phyloP scores from a whole-genome alignment of 2,888 invertebrate species.

The Epirrhoe tristata region DNA sequence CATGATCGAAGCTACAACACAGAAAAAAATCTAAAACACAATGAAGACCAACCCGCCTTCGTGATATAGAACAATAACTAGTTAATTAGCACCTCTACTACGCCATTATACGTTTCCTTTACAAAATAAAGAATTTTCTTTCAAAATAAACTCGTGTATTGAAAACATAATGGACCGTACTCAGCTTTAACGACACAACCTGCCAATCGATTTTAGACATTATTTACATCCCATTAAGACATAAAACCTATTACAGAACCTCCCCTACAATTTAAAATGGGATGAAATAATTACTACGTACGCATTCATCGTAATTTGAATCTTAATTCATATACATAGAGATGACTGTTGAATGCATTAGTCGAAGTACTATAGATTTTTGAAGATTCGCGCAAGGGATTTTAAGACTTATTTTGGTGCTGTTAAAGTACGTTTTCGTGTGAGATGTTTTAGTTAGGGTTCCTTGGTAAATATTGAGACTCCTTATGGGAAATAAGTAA shows the following conservation, averaged over 20 bases:
- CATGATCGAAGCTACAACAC: too few species aligned
- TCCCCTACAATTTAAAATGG: constrained; percentile 33
- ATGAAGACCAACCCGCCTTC: background rate
- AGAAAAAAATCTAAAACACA: too few species aligned
- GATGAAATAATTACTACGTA: constrained; percentile 35
- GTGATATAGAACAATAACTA: background rate
- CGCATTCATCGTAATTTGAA: constrained; percentile 23
- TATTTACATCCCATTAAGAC: constrained; percentile 14
- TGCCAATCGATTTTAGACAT: constrained; percentile 19
- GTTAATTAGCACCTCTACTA: background rate
- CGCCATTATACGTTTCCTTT: background rate
- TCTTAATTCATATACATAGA: constrained; percentile 10
- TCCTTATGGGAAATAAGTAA: constrained; percentile 32
- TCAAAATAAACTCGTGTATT: constrained; percentile 20
- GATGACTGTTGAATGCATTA: constrained; percentile 8
- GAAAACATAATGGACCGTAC: constrained; percentile 34
- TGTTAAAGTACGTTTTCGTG: constrained; percentile 6
- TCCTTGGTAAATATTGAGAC: constrained; percentile 28
- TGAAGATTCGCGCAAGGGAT: background rate
- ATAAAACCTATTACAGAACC: constrained; percentile 5
- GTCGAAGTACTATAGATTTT: background rate
- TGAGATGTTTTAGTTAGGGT: constrained; percentile 24
- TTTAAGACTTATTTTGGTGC: background rate
- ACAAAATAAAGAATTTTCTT: constrained; percentile 7
- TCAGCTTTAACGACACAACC: constrained; percentile 17